A percentile compares a stretch with the other conserved stretches of the same genome.
Conservation (phyloP, 2,888 invertebrate genomes). For the Meiosimyza platycephala region DNA sequence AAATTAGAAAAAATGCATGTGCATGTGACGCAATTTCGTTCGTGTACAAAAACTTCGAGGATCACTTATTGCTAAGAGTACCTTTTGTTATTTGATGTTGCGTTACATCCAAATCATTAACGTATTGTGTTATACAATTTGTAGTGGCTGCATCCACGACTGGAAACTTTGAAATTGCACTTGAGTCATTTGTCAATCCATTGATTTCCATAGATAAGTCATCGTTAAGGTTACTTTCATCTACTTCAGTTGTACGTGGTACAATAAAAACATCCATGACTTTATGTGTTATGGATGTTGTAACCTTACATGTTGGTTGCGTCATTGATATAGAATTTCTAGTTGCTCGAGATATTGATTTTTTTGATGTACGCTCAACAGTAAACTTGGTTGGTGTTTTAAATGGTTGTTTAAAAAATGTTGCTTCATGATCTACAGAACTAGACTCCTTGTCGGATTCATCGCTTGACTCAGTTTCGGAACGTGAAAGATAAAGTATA, state of each 20-base stretch:
- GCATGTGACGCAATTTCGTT: too few relatives aligned
- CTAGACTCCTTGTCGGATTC: constrained; percentile 1
- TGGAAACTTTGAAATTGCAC: not conserved
- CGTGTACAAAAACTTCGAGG: too few relatives aligned
- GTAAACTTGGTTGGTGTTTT: constrained; percentile 1
- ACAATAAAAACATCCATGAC: constrained; percentile 20
- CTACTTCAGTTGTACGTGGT: not conserved
- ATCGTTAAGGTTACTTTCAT: not conserved
- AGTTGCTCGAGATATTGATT: constrained; percentile 6
- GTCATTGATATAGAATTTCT: not conserved
- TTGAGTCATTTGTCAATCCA: not conserved
- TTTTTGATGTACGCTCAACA: not conserved
- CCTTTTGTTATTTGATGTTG: not conserved
- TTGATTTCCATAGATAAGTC: not conserved
- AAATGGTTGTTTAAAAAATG: not conserved
- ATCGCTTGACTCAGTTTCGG: constrained; percentile 13
- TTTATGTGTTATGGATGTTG: constrained; percentile 38
- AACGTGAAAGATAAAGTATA: constrained; percentile 15
- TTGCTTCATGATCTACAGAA: not conserved
- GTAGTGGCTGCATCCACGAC: not conserved
- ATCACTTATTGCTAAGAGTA: too few relatives aligned
- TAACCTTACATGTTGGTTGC: constrained; percentile 33
- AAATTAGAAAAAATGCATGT: too few relatives aligned
- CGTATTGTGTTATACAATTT: not conserved
- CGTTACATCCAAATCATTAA: not conserved